A percentile compares a stretch with the other conserved stretches of the same genome.
These are phyloP conservation scores for Delphinapterus leucas DNA, from an alignment of 2,113 vertebrate species.

Conservation along the genomic window DNA sequence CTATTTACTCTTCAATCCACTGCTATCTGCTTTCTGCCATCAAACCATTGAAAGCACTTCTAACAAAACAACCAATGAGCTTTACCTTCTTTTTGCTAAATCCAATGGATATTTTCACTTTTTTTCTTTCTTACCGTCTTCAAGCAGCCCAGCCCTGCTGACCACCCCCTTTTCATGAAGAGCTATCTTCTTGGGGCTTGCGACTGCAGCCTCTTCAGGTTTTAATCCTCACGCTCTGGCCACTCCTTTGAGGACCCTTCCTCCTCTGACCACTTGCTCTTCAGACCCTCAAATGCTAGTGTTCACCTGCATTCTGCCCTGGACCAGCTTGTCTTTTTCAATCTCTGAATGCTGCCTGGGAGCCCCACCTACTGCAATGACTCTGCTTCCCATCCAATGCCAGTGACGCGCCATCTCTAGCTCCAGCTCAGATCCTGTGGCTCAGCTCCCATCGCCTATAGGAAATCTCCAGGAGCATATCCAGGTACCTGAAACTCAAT, in stretches of 20 bases:
- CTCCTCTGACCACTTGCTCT: not conserved
- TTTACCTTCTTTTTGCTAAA: not conserved
- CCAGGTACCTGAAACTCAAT: not conserved
- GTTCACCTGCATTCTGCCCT: not conserved
- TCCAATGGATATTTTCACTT: not conserved
- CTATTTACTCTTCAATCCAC: not conserved
- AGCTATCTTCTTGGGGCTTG: not conserved
- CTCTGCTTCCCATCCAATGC: not conserved
- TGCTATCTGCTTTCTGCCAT: not conserved
- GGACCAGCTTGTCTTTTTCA: not conserved
- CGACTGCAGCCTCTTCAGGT: not conserved
- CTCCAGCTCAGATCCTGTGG: not conserved
- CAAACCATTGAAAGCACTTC: not conserved
- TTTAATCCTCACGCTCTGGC: not conserved
- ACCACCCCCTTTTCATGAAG: not conserved
- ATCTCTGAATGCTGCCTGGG: not conserved
- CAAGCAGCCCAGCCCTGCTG: not conserved
- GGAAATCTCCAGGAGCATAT: not conserved
- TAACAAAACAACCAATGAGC: not conserved
- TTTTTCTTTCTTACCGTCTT: not conserved
- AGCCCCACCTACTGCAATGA: not conserved
- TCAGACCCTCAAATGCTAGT: not conserved
- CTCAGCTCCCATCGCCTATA: not conserved
- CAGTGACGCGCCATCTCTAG: not conserved
- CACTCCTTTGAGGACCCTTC: not conserved